Base-by-base conservation (phyloP, 2,797 vertebrate genomes). In the Melanotaenia boesemani region DNA sequence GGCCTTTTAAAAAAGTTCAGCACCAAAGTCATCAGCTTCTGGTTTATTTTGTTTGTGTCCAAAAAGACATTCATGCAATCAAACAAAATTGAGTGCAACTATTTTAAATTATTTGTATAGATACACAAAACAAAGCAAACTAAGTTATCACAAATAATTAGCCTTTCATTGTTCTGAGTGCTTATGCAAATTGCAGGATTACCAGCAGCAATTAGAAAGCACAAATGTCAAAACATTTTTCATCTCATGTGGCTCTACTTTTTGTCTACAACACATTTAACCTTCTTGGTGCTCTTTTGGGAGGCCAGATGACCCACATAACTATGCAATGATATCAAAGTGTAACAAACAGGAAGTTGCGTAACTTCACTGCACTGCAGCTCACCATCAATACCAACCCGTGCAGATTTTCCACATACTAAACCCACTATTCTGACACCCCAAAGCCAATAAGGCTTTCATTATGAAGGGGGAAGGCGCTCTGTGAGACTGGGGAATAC, bases 341-440 rank as follows among this genome's bases (percentile, higher is more conserved):
- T 58, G 72, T 58, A 74, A 76, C 79, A 89, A 91, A 90, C 88
- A 93, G 91, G 88, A 92, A 76, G 81, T 88, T 85, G 77, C 24
- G 64, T 74, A 80, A 90, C 79, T 71, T 11, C 55, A 41, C 67
- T 61, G 74, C 76, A 74, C 71, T 80, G 72, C 74, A 70, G 69
- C 63, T 7, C 26, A 39, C 22, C 60, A 60, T 24, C 13, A 15
- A 80, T 65, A 69, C 58, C 46, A 63, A 83, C 86, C 74, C 70
- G 79, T 78, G 73, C 55, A 54, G 70, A 90, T 86, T 85, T 86
- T 90, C 85, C 83, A 77, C 83, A 86, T 87, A 68, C 90, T 76
- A 82, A 77, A 82, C 85, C 76, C 18, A 44, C 60, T 70, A 52
- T 72, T 77, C 70, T 30, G 65, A 74, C 67, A 70, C 72, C 84